Conservation (phyloP, 2,888 invertebrate genomes). For the Ashinkailepas kermadecensis region DNA sequence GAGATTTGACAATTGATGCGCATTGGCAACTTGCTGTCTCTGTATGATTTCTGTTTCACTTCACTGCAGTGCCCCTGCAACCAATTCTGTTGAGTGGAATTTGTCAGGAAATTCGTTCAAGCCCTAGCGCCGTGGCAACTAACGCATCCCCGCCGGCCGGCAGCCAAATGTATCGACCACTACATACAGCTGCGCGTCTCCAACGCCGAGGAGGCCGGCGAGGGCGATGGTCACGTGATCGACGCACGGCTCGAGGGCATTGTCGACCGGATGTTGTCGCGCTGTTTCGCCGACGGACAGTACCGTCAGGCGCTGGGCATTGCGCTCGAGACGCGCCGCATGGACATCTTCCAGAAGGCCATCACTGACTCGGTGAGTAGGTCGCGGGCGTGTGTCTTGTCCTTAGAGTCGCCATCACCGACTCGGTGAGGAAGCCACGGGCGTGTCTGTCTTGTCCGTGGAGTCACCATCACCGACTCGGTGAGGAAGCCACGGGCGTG, state of each 20-base stretch:
- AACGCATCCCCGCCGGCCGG: conserved; percentile 30
- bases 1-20: too few relatives aligned
- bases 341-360: conserved; percentile 91
- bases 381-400: too few relatives aligned
- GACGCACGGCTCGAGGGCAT: conserved; percentile 81
- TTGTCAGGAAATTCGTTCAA: too few relatives aligned
- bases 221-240: conserved; percentile 54
- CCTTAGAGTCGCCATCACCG: too few relatives aligned
- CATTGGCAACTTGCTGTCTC: too few relatives aligned
- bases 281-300: conserved; percentile 89
- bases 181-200: conserved; percentile 77
- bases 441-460: too few relatives aligned
- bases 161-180: conserved; percentile 92
- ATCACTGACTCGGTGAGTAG: conserved; percentile 70
- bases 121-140: neutral
- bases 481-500: too few relatives aligned
- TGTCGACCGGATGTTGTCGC: conserved; percentile 94
- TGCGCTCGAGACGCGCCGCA: conserved; percentile 89
- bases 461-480: too few relatives aligned
- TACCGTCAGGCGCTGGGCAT: conserved; percentile 93
- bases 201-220: conserved; percentile 58
- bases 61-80: too few relatives aligned
- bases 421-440: too few relatives aligned
- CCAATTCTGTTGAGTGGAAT: too few relatives aligned
- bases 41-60: too few relatives aligned